Evolutionary conservation across 2,113 vertebrate species (phyloP), one percentile per base, ranked within the genome.

Genomic region (Pachypanchax playfairii): DNA sequence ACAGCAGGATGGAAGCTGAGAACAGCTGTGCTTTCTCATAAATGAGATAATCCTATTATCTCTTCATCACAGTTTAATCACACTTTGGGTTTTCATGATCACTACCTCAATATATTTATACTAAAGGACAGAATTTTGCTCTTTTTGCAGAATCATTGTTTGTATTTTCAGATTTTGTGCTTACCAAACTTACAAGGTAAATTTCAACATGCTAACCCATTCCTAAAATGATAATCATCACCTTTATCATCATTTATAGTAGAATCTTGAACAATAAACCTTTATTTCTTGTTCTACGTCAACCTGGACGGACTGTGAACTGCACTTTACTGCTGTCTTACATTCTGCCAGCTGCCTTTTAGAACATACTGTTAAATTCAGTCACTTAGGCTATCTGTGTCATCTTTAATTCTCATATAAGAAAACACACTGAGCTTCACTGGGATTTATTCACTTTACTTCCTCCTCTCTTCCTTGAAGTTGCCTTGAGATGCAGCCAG

Each of bases 191-290:
- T n/a, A n/a, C n/a, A n/a, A n/a, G n/a, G n/a, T n/a, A n/a, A n/a
- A n/a, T n/a, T n/a, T n/a, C n/a, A n/a, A n/a, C n/a, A n/a, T n/a
- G n/a, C n/a, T n/a, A n/a, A n/a, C n/a, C n/a, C n/a, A n/a, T n/a
- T n/a, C n/a, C n/a, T n/a, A n/a, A n/a, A n/a, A n/a, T n/a, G n/a
- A n/a, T n/a, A n/a, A n/a, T n/a, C n/a, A n/a, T n/a, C n/a, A n/a
- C n/a, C n/a, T n/a, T n/a, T n/a, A 39, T 35, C 28, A 55, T 67
- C 43, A 42, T 62, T 57, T 55, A 49, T 62, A 66, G 56, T 72
- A 50, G 65, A 41, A 59, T 65, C 53, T 20, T 56, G 33, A 44
- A 73, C 64, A 73, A 61, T 75, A 59, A 78, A 82, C 65, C 10
- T 55, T 72, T 33, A 69, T 65, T 77, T 75, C 60, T 59, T 56